Conservation (phyloP, 92 coral and sea anemone genomes). For the Hydrozoanthus gracilis region DNA sequence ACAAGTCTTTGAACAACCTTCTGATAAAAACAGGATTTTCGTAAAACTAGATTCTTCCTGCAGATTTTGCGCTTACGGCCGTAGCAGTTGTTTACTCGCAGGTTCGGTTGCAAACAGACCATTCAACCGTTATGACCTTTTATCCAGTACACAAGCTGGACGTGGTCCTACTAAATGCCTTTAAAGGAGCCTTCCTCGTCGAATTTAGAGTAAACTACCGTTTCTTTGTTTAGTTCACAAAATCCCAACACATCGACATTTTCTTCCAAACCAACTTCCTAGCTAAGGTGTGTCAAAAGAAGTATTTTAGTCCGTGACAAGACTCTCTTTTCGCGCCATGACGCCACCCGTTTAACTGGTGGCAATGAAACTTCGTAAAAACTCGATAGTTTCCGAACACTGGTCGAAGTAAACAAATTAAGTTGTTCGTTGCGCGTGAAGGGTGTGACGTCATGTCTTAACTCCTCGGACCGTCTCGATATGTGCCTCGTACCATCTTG, state of each 20-base stretch:
- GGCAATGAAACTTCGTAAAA: constrained; percentile 11
- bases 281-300: constrained; percentile 39
- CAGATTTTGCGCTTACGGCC: background rate
- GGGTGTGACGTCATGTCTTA: too few species aligned
- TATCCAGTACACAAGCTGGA: background rate
- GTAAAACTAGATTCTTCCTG: background rate
- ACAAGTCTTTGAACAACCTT: background rate
- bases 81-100: background rate
- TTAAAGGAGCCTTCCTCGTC: background rate
- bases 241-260: constrained; percentile 1
- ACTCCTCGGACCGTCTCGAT: too few species aligned
- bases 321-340: constrained; percentile 44
- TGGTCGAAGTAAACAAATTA: background rate
- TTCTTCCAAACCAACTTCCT: constrained; percentile 4
- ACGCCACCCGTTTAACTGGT: constrained; percentile 46
- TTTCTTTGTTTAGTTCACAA: background rate
- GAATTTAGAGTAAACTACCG: background rate
- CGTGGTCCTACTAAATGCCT: background rate
- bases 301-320: constrained; percentile 37
- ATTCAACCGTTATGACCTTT: constrained; percentile 4
- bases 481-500: too few species aligned
- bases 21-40: background rate
- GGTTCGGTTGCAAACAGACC: constrained; percentile 3
- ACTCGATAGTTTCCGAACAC: background rate
- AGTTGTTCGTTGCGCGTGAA: background rate